Conservation (phyloP, 2,113 vertebrate species). For the Psittacula cyanocephala region DNA sequence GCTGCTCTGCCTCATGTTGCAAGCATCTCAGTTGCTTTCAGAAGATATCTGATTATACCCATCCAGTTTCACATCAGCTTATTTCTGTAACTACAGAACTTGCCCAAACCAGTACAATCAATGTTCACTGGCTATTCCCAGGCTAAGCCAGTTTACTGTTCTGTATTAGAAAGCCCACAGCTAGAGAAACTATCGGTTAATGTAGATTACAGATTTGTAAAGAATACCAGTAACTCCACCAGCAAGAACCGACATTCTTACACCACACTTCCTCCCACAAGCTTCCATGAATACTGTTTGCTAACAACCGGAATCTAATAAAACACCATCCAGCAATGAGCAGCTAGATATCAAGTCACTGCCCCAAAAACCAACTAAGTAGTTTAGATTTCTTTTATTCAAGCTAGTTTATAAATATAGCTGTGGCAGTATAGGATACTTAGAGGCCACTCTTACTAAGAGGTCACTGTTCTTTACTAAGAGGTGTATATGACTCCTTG, state of each 20-base stretch:
- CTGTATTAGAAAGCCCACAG: background rate
- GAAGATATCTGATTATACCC: slow-evolving; percentile 41
- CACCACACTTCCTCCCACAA: background rate
- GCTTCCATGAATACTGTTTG: background rate
- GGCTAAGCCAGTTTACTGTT: background rate
- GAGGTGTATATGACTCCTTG: background rate
- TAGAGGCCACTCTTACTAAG: background rate
- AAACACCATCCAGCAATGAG: background rate
- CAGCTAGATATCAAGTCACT: background rate
- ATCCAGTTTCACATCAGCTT: slow-evolving; percentile 36
- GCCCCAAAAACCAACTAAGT: background rate
- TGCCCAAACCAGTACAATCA: background rate
- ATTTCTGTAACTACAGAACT: background rate
- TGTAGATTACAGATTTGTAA: background rate
- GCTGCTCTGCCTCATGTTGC: slow-evolving; percentile 47
- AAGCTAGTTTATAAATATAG: background rate
- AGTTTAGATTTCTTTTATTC: background rate
- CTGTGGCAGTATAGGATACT: background rate
- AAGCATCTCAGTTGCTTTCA: slow-evolving; percentile 56
- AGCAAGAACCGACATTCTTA: background rate
- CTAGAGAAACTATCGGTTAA: background rate
- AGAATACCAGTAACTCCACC: background rate
- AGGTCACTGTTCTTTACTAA: background rate
- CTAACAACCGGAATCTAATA: background rate
- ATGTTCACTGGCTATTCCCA: background rate